Percentiles rank a stretch among this genome's conserved stretches.
Conservation (phyloP, 1,140 invertebrate genomes). For the Diorhabda sublineata region DNA sequence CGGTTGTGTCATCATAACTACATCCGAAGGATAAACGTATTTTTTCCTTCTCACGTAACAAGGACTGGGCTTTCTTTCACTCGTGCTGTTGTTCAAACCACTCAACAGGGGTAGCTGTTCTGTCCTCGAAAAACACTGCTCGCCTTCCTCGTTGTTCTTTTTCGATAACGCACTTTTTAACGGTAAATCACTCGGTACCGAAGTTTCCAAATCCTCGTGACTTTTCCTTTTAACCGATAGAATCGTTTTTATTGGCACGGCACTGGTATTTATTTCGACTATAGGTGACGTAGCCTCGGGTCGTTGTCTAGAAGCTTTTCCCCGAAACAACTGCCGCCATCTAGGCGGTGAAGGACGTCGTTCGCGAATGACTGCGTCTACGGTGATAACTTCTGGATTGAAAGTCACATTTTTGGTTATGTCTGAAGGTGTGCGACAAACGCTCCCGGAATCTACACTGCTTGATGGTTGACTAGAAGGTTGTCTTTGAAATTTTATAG, state of each 20-base stretch:
- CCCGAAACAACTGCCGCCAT: constrained; percentile 32
- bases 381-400: constrained; percentile 42
- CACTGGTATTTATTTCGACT: constrained; percentile 14
- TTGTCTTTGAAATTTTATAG: constrained; percentile 32
- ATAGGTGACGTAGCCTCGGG: constrained; percentile 20
- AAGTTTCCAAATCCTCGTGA: constrained; percentile 5
- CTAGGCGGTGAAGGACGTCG: constrained; percentile 24
- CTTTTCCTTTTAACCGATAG: constrained; percentile 48
- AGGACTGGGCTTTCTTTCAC: constrained; percentile 51
- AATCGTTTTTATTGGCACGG: constrained; percentile 46
- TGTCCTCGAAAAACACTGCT: constrained; percentile 47
- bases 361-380: constrained; percentile 23
- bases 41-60: constrained; percentile 58
- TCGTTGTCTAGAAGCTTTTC: constrained; percentile 33
- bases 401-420: constrained; percentile 45
- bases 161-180: constrained; percentile 39
- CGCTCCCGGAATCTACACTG: constrained; percentile 40
- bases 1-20: constrained; percentile 24
- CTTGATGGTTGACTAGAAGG: constrained; percentile 24
- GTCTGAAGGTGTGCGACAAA: constrained; percentile 41
- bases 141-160: constrained; percentile 34
- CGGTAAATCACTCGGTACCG: neutral
- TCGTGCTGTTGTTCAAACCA: constrained; percentile 50
- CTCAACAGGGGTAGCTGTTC: constrained; percentile 55
- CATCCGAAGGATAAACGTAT: constrained; percentile 53